These are phyloP conservation scores for Phragmatobia fuliginosa DNA, from an alignment of 2,888 invertebrate species.

Conservation along the genomic window DNA sequence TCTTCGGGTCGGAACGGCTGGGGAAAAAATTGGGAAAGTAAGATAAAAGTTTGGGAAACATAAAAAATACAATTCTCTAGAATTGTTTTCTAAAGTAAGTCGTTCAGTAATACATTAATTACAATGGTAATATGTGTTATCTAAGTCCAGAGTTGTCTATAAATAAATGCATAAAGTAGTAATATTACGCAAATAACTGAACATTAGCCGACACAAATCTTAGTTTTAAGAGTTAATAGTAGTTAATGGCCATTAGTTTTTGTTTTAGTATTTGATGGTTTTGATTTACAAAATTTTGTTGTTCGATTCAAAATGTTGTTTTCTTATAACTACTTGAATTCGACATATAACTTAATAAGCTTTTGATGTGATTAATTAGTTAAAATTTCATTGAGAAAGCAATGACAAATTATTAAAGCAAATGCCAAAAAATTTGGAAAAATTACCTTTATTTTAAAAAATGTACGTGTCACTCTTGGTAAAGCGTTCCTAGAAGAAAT, in stretches of 20 bases:
- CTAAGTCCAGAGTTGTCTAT: slow-evolving; percentile 20
- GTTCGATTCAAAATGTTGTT: neutral
- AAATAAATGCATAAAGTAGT: neutral
- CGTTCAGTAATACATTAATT: slow-evolving; percentile 25
- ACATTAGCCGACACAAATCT: neutral
- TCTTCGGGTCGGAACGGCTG: slow-evolving; percentile 95
- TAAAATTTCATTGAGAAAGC: slow-evolving; percentile 44
- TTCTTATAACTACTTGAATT: neutral
- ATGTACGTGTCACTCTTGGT: slow-evolving; percentile 95
- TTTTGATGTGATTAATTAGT: slow-evolving; percentile 7
- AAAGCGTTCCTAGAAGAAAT: slow-evolving; percentile 90
- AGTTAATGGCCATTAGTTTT: neutral
- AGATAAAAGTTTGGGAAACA: slow-evolving; percentile 8
- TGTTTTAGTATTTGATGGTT: neutral
- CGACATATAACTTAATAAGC: too few species aligned
- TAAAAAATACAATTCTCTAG: neutral
- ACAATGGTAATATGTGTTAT: slow-evolving; percentile 65
- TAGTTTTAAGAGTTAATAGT: too few species aligned
- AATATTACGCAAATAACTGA: neutral
- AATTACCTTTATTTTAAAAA: slow-evolving; percentile 89
- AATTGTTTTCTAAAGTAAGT: slow-evolving; percentile 13
- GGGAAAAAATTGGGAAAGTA: slow-evolving; percentile 46
- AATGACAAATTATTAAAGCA: slow-evolving; percentile 48
- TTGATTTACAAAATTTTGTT: neutral
- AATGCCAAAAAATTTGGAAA: slow-evolving; percentile 56